These are phyloP conservation scores for Corythornis leucogaster DNA, from an alignment of 2,797 vertebrate species.

Conservation along the genomic window DNA sequence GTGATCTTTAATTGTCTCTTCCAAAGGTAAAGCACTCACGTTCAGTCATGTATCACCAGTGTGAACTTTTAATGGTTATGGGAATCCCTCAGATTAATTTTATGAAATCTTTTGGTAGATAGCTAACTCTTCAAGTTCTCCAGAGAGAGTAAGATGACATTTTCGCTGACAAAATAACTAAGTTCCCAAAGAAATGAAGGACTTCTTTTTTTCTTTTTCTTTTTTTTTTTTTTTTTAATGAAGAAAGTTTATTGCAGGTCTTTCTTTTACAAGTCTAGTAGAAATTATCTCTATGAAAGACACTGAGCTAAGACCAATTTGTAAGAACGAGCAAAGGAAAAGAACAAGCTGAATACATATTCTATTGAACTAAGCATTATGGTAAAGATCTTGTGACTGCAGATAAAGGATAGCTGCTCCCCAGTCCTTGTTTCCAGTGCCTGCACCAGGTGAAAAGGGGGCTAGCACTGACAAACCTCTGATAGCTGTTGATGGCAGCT, in stretches of 20 bases:
- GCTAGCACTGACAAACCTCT: conserved; percentile 5
- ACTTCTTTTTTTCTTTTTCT: background rate
- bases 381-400: conserved; percentile 28
- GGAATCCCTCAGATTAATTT: background rate
- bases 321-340: conserved; percentile 60
- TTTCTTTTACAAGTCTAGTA: conserved; percentile 75
- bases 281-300: conserved; percentile 78
- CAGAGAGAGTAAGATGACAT: background rate
- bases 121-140: background rate
- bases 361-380: conserved; percentile 56
- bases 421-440: conserved; percentile 45
- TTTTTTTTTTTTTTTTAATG: conserved; percentile 24
- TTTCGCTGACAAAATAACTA: background rate
- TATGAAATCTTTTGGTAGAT: background rate
- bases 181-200: background rate
- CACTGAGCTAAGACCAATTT: conserved; percentile 54
- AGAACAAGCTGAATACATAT: conserved; percentile 60
- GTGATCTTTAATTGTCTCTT: background rate
- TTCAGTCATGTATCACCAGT: background rate
- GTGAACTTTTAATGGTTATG: background rate
- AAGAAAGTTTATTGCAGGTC: conserved; percentile 84
- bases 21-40: background rate
- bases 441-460: conserved; percentile 18
- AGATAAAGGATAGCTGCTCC: conserved; percentile 31
- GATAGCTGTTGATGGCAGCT: background rate